Percentiles rank a stretch among this genome's conserved stretches.
phyloP scores from a whole-genome alignment of 2,113 vertebrate species.

The Sylvilagus bachmani region DNA sequence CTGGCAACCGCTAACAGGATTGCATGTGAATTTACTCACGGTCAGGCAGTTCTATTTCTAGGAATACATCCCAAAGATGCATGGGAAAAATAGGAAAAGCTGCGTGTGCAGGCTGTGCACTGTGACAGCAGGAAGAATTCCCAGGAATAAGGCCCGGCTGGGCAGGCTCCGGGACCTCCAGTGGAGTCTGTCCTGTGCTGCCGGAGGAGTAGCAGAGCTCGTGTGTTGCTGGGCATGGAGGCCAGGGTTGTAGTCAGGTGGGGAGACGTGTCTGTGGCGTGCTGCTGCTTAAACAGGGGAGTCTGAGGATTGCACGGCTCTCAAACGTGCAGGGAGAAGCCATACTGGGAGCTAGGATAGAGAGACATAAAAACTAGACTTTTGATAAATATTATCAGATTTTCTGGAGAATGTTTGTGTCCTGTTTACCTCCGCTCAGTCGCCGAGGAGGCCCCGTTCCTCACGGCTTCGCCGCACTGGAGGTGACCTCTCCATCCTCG shows the following conservation, averaged over 20 bases:
- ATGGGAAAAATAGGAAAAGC: background rate
- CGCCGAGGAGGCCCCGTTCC: background rate
- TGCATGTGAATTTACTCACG: background rate
- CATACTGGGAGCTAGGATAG: background rate
- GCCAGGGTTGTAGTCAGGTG: background rate
- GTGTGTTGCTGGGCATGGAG: rapidly evolving
- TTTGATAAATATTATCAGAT: background rate
- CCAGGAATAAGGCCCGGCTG: background rate
- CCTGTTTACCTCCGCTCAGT: background rate
- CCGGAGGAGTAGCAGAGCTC: rapidly evolving
- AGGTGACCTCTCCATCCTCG: background rate
- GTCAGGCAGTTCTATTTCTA: background rate
- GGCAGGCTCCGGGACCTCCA: background rate
- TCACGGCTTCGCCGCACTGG: background rate
- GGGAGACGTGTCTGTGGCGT: background rate
- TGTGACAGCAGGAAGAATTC: background rate
- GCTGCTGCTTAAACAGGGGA: background rate
- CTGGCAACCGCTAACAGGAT: background rate
- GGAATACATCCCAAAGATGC: background rate
- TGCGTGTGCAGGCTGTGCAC: background rate
- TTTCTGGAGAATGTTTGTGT: background rate
- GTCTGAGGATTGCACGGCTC: background rate
- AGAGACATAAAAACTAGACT: background rate
- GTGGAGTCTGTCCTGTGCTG: too few relatives aligned
- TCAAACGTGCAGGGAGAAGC: background rate